Evolutionary conservation across 2,888 invertebrate species (phyloP), one percentile per base, ranked within the genome.

Genomic region (Melanostoma scalare): DNA sequence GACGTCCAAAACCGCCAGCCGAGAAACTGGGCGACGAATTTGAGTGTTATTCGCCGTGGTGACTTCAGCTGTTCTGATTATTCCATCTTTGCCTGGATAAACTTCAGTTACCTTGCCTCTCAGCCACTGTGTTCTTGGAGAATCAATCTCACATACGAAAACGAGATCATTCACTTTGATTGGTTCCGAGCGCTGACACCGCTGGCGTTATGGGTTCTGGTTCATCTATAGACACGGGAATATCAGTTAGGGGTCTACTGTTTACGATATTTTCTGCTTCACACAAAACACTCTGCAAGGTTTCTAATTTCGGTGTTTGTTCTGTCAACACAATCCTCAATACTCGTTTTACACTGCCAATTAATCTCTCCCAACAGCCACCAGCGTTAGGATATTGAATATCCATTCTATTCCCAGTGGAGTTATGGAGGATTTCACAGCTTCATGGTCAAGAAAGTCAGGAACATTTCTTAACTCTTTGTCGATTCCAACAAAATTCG

Each of bases 361-460:
- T 48, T 9, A 65, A 35, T 31, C 60, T 46, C 56, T 75, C 67
- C 73, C 73, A 63, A 6, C 53, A 73, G 4, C 86, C 86, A 3
- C 42, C 42, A 1, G 42, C 42, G n/a, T 36, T 3, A 46, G 65
- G 65, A 10, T 65, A 50, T 65, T 77, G 20, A 71, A 71, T 0
- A 56, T 20, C 77, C 71, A 72, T 42, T 78, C 65, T 1, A 72
- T 72, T 3, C 72, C 36, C 6, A 6, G 33, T 3, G 42, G 38
- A 8, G 65, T 55, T 8, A 78, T 20, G 38, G 63, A 65, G 3
- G 42, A 53, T 58, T 60, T 50, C 3, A 67, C 6, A 5, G 52
- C 60, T 3, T 76, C 61, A n/a, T 8, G 8, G 10, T 76, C 68
- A 30, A 68, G 72, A 1, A 67, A 46, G 2, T 20, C 38, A 10